phyloP scores from a whole-genome alignment of 2,888 invertebrate genomes.

The Venusia cambrica region DNA sequence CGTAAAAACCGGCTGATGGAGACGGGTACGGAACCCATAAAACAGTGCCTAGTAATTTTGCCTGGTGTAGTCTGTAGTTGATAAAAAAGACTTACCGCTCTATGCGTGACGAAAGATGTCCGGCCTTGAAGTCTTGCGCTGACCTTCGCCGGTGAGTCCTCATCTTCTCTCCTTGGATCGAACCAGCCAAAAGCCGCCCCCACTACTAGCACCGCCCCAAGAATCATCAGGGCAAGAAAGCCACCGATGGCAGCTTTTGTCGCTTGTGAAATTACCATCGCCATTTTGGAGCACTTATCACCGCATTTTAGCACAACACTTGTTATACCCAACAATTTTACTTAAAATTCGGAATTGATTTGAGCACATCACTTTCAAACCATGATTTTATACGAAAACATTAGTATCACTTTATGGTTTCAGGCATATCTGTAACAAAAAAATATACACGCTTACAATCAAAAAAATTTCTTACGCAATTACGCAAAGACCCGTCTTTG shows the following conservation, averaged over 20 bases:
- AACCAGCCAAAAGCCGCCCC: slow-evolving; percentile 75
- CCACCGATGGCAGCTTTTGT: slow-evolving; percentile 74
- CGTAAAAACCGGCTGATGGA: too few relatives aligned
- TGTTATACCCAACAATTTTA: too few relatives aligned
- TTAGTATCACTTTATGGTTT: too few relatives aligned
- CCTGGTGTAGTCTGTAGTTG: slow-evolving; percentile 3
- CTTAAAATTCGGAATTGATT: too few relatives aligned
- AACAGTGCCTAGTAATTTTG: slow-evolving; percentile 7
- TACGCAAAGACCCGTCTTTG: too few relatives aligned
- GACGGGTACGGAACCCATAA: too few relatives aligned
- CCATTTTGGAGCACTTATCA: slow-evolving; percentile 64
- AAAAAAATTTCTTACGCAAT: too few relatives aligned
- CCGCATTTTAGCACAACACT: slow-evolving; percentile 42
- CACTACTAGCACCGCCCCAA: slow-evolving; percentile 70
- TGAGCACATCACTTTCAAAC: slow-evolving; percentile 10
- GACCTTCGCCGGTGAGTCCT: slow-evolving; percentile 69
- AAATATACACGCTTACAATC: too few relatives aligned
- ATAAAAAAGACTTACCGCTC: slow-evolving; percentile 58
- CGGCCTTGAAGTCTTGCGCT: slow-evolving; percentile 70
- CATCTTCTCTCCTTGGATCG: slow-evolving; percentile 68
- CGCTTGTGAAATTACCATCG: slow-evolving; percentile 76
- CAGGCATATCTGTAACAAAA: too few relatives aligned
- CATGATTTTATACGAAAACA: too few relatives aligned
- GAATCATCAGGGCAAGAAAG: slow-evolving; percentile 68
- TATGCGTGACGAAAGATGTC: slow-evolving; percentile 72